phyloP scores from a whole-genome alignment of 1,140 invertebrate species.

The Littorina saxatilis region DNA sequence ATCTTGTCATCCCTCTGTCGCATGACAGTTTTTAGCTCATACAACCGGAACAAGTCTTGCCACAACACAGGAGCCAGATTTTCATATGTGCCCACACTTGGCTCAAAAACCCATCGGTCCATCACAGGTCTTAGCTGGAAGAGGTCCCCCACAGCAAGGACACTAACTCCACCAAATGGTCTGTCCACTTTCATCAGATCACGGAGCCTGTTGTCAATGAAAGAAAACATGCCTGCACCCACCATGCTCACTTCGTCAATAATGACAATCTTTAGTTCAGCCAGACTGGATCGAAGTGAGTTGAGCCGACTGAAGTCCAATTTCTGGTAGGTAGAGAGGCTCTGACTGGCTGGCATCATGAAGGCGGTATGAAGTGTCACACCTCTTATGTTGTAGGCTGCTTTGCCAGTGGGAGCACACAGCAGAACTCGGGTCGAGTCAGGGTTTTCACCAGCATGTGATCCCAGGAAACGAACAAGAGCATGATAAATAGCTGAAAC shows the following conservation, averaged over 20 bases:
- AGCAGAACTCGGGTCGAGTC: not conserved
- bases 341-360: not conserved
- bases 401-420: not conserved
- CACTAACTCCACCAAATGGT: slow-evolving; percentile 50
- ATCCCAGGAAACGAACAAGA: not conserved
- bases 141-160: slow-evolving; percentile 54
- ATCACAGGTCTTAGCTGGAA: slow-evolving; percentile 56
- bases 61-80: slow-evolving; percentile 50
- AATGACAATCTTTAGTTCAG: slow-evolving; percentile 41
- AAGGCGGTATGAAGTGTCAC: slow-evolving; percentile 3
- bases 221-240: slow-evolving; percentile 51
- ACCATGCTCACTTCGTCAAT: slow-evolving; percentile 61
- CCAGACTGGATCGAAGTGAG: not conserved
- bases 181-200: slow-evolving; percentile 38
- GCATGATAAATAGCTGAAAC: not conserved
- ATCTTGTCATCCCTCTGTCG: slow-evolving; percentile 52
- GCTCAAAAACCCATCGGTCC: slow-evolving; percentile 54
- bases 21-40: slow-evolving; percentile 54
- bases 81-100: slow-evolving; percentile 29
- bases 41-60: slow-evolving; percentile 48
- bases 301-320: not conserved
- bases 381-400: not conserved
- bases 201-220: slow-evolving; percentile 47
- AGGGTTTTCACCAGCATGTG: not conserved
- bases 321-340: not conserved